Evolutionary conservation across 2,888 invertebrate genomes (phyloP).

Genomic region (Dasypogon diadema): DNA sequence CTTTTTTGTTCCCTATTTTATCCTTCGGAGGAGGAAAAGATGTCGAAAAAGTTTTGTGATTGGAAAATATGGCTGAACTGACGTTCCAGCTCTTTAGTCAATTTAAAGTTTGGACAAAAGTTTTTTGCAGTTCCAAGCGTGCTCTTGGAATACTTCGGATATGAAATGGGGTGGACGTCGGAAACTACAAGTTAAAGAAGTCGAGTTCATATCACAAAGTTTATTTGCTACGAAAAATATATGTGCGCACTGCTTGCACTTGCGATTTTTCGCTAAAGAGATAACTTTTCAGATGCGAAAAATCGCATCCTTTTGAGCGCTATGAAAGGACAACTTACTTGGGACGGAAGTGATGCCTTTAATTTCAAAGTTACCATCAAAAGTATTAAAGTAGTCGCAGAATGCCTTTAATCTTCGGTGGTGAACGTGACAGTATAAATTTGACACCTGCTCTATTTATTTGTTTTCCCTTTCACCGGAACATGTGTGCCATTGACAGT

Average conservation of each 20-base stretch:
- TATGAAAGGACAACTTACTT: background rate
- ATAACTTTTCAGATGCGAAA: slow-evolving; percentile 8
- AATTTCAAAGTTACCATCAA: slow-evolving; percentile 25
- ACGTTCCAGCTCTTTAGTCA: slow-evolving; percentile 48
- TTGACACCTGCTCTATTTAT: slow-evolving; percentile 22
- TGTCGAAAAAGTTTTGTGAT: slow-evolving; percentile 50
- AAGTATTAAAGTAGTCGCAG: no score
- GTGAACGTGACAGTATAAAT: background rate
- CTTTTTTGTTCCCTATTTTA: background rate
- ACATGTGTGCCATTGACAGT: slow-evolving; percentile 28
- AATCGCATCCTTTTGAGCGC: slow-evolving; percentile 19
- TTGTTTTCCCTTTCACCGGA: slow-evolving; percentile 1
- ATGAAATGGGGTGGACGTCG: slow-evolving; percentile 30
- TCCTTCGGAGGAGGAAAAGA: background rate
- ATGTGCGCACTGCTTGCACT: slow-evolving; percentile 1
- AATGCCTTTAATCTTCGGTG: background rate
- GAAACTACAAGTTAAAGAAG: slow-evolving; percentile 38
- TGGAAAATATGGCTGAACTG: slow-evolving; percentile 50
- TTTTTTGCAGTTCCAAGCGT: slow-evolving; percentile 40
- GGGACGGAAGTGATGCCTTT: slow-evolving; percentile 13
- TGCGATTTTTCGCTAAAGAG: background rate
- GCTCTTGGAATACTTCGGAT: slow-evolving; percentile 37
- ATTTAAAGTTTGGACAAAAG: slow-evolving; percentile 46
- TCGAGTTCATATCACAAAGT: slow-evolving; percentile 35
- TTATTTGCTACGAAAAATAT: slow-evolving; percentile 29